Base-by-base conservation (phyloP, 2,888 invertebrate species). In the Lepetodrilus schrolli region DNA sequence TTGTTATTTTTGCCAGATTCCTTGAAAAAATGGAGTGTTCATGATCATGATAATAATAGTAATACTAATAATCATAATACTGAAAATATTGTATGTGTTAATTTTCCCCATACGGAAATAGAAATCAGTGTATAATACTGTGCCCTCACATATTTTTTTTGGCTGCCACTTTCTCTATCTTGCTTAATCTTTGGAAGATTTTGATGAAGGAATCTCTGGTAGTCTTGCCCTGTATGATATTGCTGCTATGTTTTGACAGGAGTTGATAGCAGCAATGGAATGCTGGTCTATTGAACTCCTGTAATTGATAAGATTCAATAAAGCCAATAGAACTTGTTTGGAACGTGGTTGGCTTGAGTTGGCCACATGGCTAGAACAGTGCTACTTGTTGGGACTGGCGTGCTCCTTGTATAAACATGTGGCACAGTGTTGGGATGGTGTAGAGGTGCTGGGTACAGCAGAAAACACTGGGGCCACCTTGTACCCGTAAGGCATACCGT, bases 401-500 rank as follows among this genome's bases (percentile, higher is more conserved):
- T 13, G 47, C 30, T 23, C 13, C 43, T 66, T 68, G 47, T 43
- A 20, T 38, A 26, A 68, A 68, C 68, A 68, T 30, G 10, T 21
- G 47, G 26, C 43, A 47, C 26, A 47, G 17, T 26, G 30, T 17
- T 17, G 58, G 30, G 23, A 30, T 8, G 50, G 50, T 26, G 51
- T 20, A 23, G n/a, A 30, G 17, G 26, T 23, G 30, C 58, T 58
- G 34, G 58, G 58, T 58, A 34, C 30, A 17, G 17, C n/a, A 58
- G 34, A 17, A 8, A 13, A 30, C 17, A 47, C 43, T 43, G 43
- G 20, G 68, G 68, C 58, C 21, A 21, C 47, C 21, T 21, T 21
- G 26, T 43, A 43, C 36, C 69, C 37, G 51, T 17, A 34, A 65
- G 74, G 70, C 70, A 70, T 30, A 17, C 20, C 20, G 17, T 74